These are phyloP conservation scores for Chironomus riparius DNA, from an alignment of 2,888 invertebrate genomes.

Conservation along the genomic window DNA sequence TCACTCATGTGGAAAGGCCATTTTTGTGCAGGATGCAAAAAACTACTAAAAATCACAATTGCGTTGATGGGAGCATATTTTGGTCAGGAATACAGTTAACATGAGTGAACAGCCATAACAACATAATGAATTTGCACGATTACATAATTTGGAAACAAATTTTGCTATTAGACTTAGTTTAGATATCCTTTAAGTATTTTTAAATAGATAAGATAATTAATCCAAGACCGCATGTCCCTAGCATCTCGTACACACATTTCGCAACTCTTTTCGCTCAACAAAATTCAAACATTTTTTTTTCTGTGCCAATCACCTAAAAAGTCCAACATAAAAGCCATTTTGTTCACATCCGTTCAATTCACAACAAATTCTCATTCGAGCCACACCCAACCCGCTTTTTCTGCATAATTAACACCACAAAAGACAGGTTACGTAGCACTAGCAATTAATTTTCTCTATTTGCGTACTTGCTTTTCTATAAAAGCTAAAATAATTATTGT, in stretches of 20 bases:
- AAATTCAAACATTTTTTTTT: background rate
- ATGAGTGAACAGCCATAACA: background rate
- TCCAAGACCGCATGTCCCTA: background rate
- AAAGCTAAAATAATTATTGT: background rate
- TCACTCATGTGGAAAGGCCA: background rate
- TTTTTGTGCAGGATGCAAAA: background rate
- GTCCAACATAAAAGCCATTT: background rate
- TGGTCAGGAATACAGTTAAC: background rate
- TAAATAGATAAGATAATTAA: too few species aligned
- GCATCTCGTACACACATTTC: background rate
- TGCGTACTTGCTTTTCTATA: background rate
- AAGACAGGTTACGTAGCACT: constrained; percentile 15
- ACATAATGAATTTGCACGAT: background rate
- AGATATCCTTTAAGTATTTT: too few species aligned
- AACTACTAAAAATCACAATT: background rate
- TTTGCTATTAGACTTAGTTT: too few species aligned
- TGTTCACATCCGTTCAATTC: background rate
- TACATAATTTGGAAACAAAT: too few species aligned
- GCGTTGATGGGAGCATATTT: background rate
- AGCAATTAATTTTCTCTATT: constrained; percentile 15
- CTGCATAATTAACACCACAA: constrained; percentile 27
- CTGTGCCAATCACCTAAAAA: background rate
- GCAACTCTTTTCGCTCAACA: background rate
- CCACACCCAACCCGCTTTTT: background rate
- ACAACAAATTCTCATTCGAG: background rate